Base-by-base conservation (phyloP, 1,140 invertebrate species). In the Hirudo medicinalis region DNA sequence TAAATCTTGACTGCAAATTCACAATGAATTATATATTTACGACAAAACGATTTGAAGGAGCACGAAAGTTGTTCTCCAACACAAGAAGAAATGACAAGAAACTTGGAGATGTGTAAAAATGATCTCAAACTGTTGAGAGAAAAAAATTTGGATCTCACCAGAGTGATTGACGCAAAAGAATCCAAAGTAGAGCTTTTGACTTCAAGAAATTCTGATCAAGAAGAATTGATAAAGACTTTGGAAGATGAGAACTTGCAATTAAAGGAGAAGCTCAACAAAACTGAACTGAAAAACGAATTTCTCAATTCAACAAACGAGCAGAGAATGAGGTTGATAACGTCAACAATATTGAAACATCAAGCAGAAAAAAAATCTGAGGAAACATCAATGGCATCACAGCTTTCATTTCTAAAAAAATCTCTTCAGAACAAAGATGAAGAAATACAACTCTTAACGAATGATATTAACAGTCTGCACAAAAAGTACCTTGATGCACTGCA, bases 201-300 rank as follows among this genome's bases (percentile, higher is more conserved):
- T 13, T 25, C 22, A 32, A 63, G 19, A 22, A 63, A n/a, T 32
- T 19, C 57, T 22, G 57, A 63, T 15, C 29, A 32, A 20, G 57
- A 63, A 32, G 57, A 63, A 32, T 15, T 11, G 57, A 63, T 63
- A 13, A 63, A 63, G 19, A 63, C 57, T 63, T 63, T 32, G 57
- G 57, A 63, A 32, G 57, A 22, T 22, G 57, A 63, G 19, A 32
- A 25, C 57, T 32, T 25, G 22, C 11, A 63, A 20, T 25, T 63
- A 20, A 63, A 63, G 20, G 22, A 63, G 57, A 63, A 63, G 13
- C 9, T 63, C 22, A 22, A 22, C 22, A 22, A 63, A 32, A 63
- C 15, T 32, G 57, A 63, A 63, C 57, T 63, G 22, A 22, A n/a
- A 20, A 63, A 63, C 22, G 57, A 63, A 63, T n/a, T 63, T 11